phyloP scores from a whole-genome alignment of 2,888 invertebrate genomes.

The Villa cingulata region DNA sequence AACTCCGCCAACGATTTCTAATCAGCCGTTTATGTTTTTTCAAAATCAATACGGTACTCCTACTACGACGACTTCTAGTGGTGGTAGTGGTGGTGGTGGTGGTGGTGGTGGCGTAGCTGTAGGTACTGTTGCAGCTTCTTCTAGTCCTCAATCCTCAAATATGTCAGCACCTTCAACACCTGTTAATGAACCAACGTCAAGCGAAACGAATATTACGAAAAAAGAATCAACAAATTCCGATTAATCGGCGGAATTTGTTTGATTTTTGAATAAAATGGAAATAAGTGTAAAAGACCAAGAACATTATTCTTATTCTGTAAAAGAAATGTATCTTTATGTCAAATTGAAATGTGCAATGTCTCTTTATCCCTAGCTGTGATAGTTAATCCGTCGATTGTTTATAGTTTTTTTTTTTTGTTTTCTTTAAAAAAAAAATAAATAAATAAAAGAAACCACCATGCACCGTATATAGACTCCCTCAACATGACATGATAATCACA shows the following conservation, averaged over 20 bases:
- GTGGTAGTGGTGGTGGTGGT: no score
- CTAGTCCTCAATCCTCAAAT: slow-evolving; percentile 11
- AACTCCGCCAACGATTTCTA: slow-evolving; percentile 15
- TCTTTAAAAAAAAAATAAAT: no score
- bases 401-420: no score
- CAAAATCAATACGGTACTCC: slow-evolving; percentile 33
- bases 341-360: neutral
- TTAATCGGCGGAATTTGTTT: slow-evolving; percentile 7
- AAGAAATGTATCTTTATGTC: neutral
- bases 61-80: slow-evolving; percentile 18
- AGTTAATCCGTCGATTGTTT: slow-evolving; percentile 25
- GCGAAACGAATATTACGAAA: slow-evolving; percentile 6
- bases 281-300: neutral
- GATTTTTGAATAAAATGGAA: neutral
- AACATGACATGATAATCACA: neutral
- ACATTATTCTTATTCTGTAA: neutral
- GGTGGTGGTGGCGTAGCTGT: neutral
- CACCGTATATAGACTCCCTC: neutral
- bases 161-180: slow-evolving; percentile 7
- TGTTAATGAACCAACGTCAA: slow-evolving; percentile 3
- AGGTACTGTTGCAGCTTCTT: neutral
- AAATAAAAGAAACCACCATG: neutral
- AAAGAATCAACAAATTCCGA: slow-evolving; percentile 8
- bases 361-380: slow-evolving; percentile 37
- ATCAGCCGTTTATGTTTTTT: slow-evolving; percentile 29